Base-by-base conservation (phyloP, 2,797 vertebrate species). In the Lerista edwardsae region DNA sequence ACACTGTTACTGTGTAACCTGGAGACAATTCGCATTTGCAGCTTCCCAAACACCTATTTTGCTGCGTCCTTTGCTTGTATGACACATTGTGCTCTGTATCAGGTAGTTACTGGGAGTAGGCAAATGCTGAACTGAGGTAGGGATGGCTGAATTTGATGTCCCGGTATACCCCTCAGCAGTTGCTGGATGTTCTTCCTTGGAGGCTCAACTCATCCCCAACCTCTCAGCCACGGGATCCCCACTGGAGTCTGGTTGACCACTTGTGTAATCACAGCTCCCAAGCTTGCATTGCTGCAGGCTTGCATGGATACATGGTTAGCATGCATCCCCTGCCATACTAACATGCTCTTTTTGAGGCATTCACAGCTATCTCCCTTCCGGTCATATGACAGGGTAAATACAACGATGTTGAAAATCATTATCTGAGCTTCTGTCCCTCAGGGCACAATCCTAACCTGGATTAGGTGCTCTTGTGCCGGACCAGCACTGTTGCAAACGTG, bases 341-440 rank as follows among this genome's bases (percentile, higher is more conserved):
- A 5, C 14, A 8, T n/a, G 2, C 9, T 1, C 15, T 31, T 36
- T 36, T 21, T 1, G 31, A 4, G 23, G 2, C 4, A 8, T 25
- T 61, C 59, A n/a, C 67, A 36, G 67, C 67, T 68, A 25, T 39
- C 29, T 36, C 57, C 51, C 29, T 57, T 75, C n/a, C 14, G 2
- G 12, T 31, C n/a, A 23, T n/a, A 57, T 75, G 5, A 23, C 10
- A 76, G 55, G 2, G 55, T 15, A 59, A 61, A 17, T 23, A 36
- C 21, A 31, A 34, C 31, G 5, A 2, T 27, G 11, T 9, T 23
- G 21, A 34, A 19, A 21, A 57, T 3, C 19, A 10, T 34, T 34
- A 25, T 2, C 9, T 21, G 7, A 76, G 1, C 5, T 7, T 31
- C 3, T 59, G 55, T 7, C 9, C 9, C 55, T 11, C 1, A 1